Base-by-base conservation (phyloP, 2,113 vertebrate species). In the Phalacrocorax brasilianus region DNA sequence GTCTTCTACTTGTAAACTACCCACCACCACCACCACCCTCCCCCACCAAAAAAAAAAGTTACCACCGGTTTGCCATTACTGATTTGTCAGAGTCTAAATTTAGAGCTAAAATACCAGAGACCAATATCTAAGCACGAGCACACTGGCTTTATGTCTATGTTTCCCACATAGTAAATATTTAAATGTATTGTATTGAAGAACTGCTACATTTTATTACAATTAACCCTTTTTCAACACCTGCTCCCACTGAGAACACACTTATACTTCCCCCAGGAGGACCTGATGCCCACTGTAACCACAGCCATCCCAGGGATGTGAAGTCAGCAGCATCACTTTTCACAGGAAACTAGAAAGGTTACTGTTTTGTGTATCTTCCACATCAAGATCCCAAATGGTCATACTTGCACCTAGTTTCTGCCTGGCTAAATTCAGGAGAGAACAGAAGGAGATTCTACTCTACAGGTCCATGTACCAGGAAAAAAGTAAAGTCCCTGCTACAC, bases 11-110 rank as follows among this genome's bases (percentile, higher is more conserved):
- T 90, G 7, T 50, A 17, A 89, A 35, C 28, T 9, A 55, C 13
- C 45, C 1, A 24, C 3, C 4, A 33, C 2, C 47, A 50, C n/a
- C 12, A 49, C 10, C 23, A 5, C 6, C 35, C 21, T 10, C 5
- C 26, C 27, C 38, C 13, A 2, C 23, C 3, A 21, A 26, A n/a
- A 27, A 33, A 22, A 32, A 63, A 68, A 67, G 5, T 44, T 56
- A 14, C 12, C 30, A 32, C 6, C 38, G 9, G 2, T 50, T 74
- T 47, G 38, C 6, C 13, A 70, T 80, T 70, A 58, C 15, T 19
- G 12, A 45, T 59, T 59, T 55, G 11, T 62, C 6, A 11, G 52
- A 65, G 50, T 26, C 21, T 71, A 66, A 84, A 53, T 56, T 90
- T 21, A 66, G 62, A 73, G 33, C n/a, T 47, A 67, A 52, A 56